phyloP scores from a whole-genome alignment of 2,113 vertebrate species.

The Xenopus borealis region DNA sequence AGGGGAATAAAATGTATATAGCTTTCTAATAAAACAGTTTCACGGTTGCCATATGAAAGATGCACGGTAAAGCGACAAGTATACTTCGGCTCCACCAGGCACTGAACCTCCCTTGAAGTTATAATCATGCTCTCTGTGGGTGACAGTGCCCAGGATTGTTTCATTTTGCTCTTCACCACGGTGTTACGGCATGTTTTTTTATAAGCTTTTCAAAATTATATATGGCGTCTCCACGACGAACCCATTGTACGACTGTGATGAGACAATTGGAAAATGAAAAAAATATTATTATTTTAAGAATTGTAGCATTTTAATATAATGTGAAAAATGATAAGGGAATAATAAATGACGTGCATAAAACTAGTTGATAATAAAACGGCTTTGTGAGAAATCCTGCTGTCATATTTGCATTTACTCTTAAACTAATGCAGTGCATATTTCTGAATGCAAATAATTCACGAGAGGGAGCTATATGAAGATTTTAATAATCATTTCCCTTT shows the following conservation, averaged over 20 bases:
- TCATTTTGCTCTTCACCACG: slow-evolving; percentile 58
- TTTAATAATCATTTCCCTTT: slow-evolving; percentile 75
- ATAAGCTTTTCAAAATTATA: slow-evolving; percentile 62
- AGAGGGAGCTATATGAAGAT: slow-evolving; percentile 73
- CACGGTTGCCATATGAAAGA: slow-evolving; percentile 47
- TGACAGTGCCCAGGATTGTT: slow-evolving; percentile 53
- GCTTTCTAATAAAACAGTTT: slow-evolving; percentile 56
- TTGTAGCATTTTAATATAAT: slow-evolving; percentile 73
- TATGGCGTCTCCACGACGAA: slow-evolving; percentile 50
- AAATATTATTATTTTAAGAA: slow-evolving; percentile 75
- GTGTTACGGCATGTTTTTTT: slow-evolving; percentile 55
- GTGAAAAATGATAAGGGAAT: slow-evolving; percentile 71
- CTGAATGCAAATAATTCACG: slow-evolving; percentile 77
- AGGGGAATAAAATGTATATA: slow-evolving; percentile 52
- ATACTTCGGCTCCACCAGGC: slow-evolving; percentile 53
- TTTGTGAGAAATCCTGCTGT: slow-evolving; percentile 74
- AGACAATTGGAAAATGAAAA: slow-evolving; percentile 69
- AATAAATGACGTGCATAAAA: slow-evolving; percentile 73
- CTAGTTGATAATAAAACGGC: slow-evolving; percentile 73
- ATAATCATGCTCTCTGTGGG: slow-evolving; percentile 62
- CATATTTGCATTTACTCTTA: slow-evolving; percentile 79
- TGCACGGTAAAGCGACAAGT: slow-evolving; percentile 44
- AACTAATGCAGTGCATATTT: slow-evolving; percentile 73
- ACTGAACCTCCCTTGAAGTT: slow-evolving; percentile 61
- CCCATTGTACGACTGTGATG: slow-evolving; percentile 55